Evolutionary conservation across 2,113 vertebrate genomes (phyloP).

Genomic region (Prochilodus magdalenae): DNA sequence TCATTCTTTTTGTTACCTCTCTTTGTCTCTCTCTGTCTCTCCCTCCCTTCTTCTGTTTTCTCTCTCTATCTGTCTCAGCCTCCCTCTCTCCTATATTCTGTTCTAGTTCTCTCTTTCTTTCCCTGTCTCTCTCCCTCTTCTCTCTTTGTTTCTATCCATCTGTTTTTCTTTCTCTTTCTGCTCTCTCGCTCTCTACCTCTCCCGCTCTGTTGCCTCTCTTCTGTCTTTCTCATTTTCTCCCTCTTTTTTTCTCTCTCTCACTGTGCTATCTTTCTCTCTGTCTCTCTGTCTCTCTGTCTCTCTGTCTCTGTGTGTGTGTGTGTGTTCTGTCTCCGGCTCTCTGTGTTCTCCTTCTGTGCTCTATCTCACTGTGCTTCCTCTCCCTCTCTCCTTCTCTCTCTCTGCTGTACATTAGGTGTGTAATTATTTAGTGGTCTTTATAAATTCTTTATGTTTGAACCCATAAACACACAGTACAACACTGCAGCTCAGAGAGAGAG

Average conservation of each 20-base stretch:
- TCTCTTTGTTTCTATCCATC: not conserved
- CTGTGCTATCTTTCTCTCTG: not conserved
- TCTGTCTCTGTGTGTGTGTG: too few species aligned
- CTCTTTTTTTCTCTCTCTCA: too few species aligned
- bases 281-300: not conserved
- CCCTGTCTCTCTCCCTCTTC: not conserved
- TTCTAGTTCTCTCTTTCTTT: not conserved
- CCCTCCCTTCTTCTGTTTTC: not conserved
- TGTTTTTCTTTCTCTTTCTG: not conserved
- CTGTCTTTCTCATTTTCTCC: too few species aligned
- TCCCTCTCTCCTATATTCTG: too few species aligned
- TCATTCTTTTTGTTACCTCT: not conserved
- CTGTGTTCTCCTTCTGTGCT: not conserved
- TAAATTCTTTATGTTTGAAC: constrained; percentile 73
- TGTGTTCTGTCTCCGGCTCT: not conserved
- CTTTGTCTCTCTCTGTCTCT: not conserved
- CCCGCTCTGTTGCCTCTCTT: too few species aligned
- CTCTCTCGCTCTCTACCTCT: too few species aligned
- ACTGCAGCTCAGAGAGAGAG: constrained; percentile 23
- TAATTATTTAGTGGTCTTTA: constrained; percentile 76
- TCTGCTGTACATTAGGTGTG: constrained; percentile 62
- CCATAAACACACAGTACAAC: constrained; percentile 63
- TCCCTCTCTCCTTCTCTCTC: constrained; percentile 1
- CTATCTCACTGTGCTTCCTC: not conserved
- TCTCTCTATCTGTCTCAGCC: too few species aligned